Base-by-base conservation (phyloP, 2,797 vertebrate genomes). In the Urosaurus nigricauda region DNA sequence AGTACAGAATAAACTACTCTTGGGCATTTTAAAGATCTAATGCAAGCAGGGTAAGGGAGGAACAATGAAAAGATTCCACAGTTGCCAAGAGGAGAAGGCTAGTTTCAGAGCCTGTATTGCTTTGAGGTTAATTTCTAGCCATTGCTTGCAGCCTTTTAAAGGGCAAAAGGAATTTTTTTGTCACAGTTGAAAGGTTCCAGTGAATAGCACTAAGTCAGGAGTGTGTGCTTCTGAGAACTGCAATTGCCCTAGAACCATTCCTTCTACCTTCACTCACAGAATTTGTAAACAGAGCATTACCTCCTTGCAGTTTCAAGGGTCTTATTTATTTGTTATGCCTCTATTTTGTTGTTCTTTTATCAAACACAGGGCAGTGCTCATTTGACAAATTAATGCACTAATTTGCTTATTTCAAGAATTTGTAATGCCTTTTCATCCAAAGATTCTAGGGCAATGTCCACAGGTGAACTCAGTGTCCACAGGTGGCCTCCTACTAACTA, bases 21-120 rank as follows among this genome's bases (percentile, higher is more conserved):
- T 79, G 47, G n/a, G 6, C n/a, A 19, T 32, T 68, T 87, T 37
- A n/a, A 68, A 87, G 32, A 79, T 79, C n/a, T 70, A 70, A 70
- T 24, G 35, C 17, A 19, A 1, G 75, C 26, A n/a, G 24, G 63
- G 26, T n/a, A 40, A 11, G 16, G 29, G 4, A 60, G 58, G 19
- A 29, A 19, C 56, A 21, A 63, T 78, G 26, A 17, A 63, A 29
- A 60, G 26, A 60, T 43, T 43, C 65, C 74, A 65, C 8, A 13
- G 19, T 3, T 56, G 51, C 35, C 43, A 70, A 16, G 5, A 6
- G 2, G 26, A 65, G 12, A 21, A 43, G 40, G 35, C 19, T 32
- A 8, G 21, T 21, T 17, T 47, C 74, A 47, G 17, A 86, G 7
- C 6, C 9, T 51, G 12, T 21, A 37, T 7, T 86, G 63, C 58